These are phyloP conservation scores for Ennomos erosarius DNA, from an alignment of 2,888 invertebrate genomes.

Conservation along the genomic window DNA sequence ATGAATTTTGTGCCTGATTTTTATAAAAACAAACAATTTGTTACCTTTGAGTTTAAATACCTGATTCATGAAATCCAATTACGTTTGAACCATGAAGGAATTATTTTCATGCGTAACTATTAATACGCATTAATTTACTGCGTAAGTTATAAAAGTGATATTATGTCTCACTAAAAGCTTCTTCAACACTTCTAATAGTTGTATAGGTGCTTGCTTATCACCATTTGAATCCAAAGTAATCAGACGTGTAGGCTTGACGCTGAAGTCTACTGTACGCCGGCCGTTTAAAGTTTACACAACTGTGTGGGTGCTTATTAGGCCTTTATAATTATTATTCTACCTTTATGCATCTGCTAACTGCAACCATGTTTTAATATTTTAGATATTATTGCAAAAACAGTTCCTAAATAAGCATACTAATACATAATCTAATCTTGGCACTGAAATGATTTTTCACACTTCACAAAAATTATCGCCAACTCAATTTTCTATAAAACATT, in stretches of 20 bases:
- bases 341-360: too few relatives aligned
- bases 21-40: too few relatives aligned
- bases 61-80: too few relatives aligned
- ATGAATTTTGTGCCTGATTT: too few relatives aligned
- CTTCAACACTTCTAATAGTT: constrained; percentile 34
- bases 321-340: not conserved
- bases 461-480: constrained; percentile 45
- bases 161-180: not conserved
- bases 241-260: constrained; percentile 56
- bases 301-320: not conserved
- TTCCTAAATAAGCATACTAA: not conserved
- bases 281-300: constrained; percentile 5
- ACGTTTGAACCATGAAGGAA: too few relatives aligned
- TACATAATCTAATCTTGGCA: not conserved
- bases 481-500: constrained; percentile 67
- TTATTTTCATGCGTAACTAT: too few relatives aligned
- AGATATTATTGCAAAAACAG: too few relatives aligned
- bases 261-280: constrained; percentile 48
- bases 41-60: too few relatives aligned
- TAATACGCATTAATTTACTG: too few relatives aligned
- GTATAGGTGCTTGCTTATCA: constrained; percentile 53
- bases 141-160: too few relatives aligned
- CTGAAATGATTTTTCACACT: constrained; percentile 40
- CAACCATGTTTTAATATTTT: too few relatives aligned
- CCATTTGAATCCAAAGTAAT: constrained; percentile 63